Base-by-base conservation (phyloP, 2,113 vertebrate genomes). In the Dromaius novaehollandiae region DNA sequence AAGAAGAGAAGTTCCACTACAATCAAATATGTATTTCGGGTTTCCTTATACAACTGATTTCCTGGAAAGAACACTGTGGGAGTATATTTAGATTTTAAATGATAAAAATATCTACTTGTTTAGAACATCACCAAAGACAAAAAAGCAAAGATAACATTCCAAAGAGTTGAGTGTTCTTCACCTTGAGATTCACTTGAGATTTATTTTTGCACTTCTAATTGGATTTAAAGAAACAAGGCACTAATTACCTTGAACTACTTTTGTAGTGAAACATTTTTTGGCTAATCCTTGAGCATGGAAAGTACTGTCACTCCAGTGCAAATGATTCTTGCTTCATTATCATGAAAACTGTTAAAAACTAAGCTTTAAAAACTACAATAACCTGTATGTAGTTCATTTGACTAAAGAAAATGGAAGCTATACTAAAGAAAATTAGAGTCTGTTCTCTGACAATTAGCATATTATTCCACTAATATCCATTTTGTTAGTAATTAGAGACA, bases 161-260 rank as follows among this genome's bases (percentile, higher is more conserved):
- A 51, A 79, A 84, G 88, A 96, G 91, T 91, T 95, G 79, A 89
- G 60, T 93, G 91, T 95, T 95, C 96, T 95, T 98, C 93, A 93
- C 95, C 97, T 98, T 98, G 96, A 97, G 87, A 96, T 93, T 97
- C 83, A 93, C 88, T 97, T 86, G 78, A 95, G 94, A 87, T 97
- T 97, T 97, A 94, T 97, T 98, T 97, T 93, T 92, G 81, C 87
- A 88, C 94, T 96, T 95, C 89, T 83, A 91, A 91, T 96, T 95
- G 85, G 87, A 91, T 94, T 97, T 97, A 97, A 97, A 96, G 93
- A 96, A 96, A 96, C 90, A 96, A 86, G 86, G 95, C 55, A 82
- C 90, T 93, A 97, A 97, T 97, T 97, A 92, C 96, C 97, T 98
- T 98, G 97, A 98, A 97, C 96, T 97, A 95, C 95, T 97, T 94